phyloP scores from a whole-genome alignment of 2,113 vertebrate genomes.

The Seriola dumerili region DNA sequence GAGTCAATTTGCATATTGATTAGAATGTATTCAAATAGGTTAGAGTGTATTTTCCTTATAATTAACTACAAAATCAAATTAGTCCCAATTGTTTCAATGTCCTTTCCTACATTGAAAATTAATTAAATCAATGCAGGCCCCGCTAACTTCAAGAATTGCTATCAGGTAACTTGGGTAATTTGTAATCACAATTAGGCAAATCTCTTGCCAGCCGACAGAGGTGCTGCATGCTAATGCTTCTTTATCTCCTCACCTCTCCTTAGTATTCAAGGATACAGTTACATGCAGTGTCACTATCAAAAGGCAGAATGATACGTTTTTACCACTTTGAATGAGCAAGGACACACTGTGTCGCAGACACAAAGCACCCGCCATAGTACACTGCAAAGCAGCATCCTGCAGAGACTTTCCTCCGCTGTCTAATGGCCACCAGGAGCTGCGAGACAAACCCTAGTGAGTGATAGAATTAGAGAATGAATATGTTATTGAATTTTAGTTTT shows the following conservation, averaged over 20 bases:
- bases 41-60: slow-evolving; percentile 54
- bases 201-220: slow-evolving; percentile 44
- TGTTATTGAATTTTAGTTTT: neutral
- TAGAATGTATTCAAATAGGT: slow-evolving; percentile 53
- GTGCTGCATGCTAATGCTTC: slow-evolving; percentile 72
- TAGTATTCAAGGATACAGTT: slow-evolving; percentile 59
- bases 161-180: slow-evolving; percentile 78
- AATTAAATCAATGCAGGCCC: slow-evolving; percentile 70
- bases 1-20: slow-evolving; percentile 72
- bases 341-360: slow-evolving; percentile 21
- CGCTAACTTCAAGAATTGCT: slow-evolving; percentile 66
- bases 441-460: neutral
- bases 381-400: neutral
- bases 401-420: neutral
- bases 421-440: neutral
- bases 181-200: slow-evolving; percentile 79
- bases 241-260: slow-evolving; percentile 58
- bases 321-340: slow-evolving; percentile 41
- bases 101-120: slow-evolving; percentile 65
- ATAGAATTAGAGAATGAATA: neutral
- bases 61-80: slow-evolving; percentile 74
- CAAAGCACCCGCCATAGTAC: neutral
- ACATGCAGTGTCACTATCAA: slow-evolving; percentile 37
- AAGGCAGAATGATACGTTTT: slow-evolving; percentile 37
- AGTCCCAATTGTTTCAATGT: slow-evolving; percentile 72